Base-by-base conservation (phyloP, 1,140 invertebrate genomes). In the Hypothenemus hampei region DNA sequence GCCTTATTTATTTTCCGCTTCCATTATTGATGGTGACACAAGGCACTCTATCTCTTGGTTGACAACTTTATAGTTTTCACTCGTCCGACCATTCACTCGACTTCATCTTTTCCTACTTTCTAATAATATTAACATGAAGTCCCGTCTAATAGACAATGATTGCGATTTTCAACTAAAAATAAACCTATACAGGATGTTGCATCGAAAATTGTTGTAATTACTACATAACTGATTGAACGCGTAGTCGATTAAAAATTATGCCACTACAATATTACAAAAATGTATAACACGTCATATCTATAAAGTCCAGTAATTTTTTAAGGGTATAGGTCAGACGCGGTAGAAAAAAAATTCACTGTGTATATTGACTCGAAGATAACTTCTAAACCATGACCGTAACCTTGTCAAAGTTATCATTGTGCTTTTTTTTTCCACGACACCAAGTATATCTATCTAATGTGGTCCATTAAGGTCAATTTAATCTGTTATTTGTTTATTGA, bases 401-500 rank as follows among this genome's bases (percentile, higher is more conserved):
- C 49, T 51, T 51, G 49, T 36, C 37, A 51, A 40, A 51, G 33
- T 51, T 51, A 51, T 51, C 49, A 19, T 16, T 31, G 35, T n/a
- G 23, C 21, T 3, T 22, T 29, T 44, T 45, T 45, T 54, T 54
- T 54, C 41, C 19, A 46, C 21, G 41, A 45, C 41, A 46, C 35
- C 21, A 33, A 19, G n/a, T 52, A 29, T 39, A 29, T 39, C n/a
- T n/a, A n/a, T n/a, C 39, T 21, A 26, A 46, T 54, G 36, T 16
- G 41, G 35, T 36, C 19, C 35, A 41, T 50, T 49, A 45, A 50
- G 47, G 47, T 50, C 55, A 50, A 4, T 35, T 49, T 44, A 37
- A 57, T 57, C 35, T 57, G 39, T 19, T 21, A 37, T 50, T 50
- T 47, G 55, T 61, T 51, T 63, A 61, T 63, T 57, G 59, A 63